A percentile compares a stretch with the other conserved stretches of the same genome.
Evolutionary conservation across 2,797 vertebrate species (phyloP).

Genomic region (Pseudotriccus pelzelni): DNA sequence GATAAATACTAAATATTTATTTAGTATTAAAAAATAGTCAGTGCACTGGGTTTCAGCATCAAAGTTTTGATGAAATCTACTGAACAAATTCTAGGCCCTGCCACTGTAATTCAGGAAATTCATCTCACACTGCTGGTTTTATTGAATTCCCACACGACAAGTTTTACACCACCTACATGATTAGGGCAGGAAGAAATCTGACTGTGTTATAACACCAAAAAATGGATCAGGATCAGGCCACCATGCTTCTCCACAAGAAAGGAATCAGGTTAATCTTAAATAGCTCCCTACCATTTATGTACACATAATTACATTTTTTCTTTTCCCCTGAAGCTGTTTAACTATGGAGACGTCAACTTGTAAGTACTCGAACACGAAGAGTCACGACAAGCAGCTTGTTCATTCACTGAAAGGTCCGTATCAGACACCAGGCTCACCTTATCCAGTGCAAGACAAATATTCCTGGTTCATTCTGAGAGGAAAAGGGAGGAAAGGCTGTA

Average conservation of each 20-base stretch:
- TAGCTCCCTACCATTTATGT: not conserved
- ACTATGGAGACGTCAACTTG: not conserved
- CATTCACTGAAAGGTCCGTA: not conserved
- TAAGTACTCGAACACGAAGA: not conserved
- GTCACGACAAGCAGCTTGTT: not conserved
- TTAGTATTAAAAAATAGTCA: not conserved
- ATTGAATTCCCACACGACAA: not conserved
- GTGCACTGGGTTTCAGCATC: not conserved
- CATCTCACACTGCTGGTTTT: not conserved
- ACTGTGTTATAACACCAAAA: not conserved
- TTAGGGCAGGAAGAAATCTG: not conserved
- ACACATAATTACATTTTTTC: not conserved
- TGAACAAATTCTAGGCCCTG: not conserved
- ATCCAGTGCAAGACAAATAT: not conserved
- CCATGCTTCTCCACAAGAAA: not conserved
- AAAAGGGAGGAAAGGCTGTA: not conserved
- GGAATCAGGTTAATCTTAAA: not conserved
- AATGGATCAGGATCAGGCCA: not conserved
- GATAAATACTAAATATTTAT: not conserved
- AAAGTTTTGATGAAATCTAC: not conserved
- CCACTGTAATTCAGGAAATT: not conserved
- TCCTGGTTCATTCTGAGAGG: not conserved
- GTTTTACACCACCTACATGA: not conserved
- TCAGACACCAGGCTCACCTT: not conserved
- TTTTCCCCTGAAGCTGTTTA: not conserved